These are phyloP conservation scores for Euclidia mi DNA, from an alignment of 2,888 invertebrate genomes.

Conservation along the genomic window DNA sequence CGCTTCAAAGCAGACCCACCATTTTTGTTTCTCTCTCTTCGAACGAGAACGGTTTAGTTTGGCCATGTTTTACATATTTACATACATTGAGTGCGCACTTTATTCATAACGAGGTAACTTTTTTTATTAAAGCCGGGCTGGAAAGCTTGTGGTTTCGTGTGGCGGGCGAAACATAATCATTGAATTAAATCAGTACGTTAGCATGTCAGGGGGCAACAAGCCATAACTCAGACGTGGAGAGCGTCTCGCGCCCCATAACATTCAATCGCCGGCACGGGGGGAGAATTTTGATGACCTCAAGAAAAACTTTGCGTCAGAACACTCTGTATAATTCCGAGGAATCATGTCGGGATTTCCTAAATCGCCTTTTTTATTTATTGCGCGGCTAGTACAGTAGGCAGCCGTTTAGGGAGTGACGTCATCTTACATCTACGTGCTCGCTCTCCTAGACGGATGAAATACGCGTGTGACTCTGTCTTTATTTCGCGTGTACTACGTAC, in stretches of 20 bases:
- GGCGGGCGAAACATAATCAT: constrained; percentile 66
- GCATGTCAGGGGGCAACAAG: constrained; percentile 79
- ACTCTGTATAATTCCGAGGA: constrained; percentile 87
- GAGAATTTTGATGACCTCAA: constrained; percentile 88
- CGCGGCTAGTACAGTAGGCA: constrained; percentile 76
- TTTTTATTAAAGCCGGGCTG: constrained; percentile 42
- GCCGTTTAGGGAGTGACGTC: constrained; percentile 80
- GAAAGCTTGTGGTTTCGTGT: constrained; percentile 32
- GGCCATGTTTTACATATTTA: constrained; percentile 34
- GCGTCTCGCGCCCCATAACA: constrained; percentile 87
- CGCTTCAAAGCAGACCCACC: neutral
- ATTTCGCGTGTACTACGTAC: constrained; percentile 54
- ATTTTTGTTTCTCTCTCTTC: constrained; percentile 39
- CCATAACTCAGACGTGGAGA: constrained; percentile 84
- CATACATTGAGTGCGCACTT: constrained; percentile 33
- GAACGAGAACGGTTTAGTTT: constrained; percentile 28
- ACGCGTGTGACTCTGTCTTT: constrained; percentile 58
- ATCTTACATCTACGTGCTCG: constrained; percentile 76
- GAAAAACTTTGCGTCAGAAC: constrained; percentile 85
- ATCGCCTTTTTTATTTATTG: constrained; percentile 88
- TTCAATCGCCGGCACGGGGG: constrained; percentile 87
- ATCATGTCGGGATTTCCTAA: constrained; percentile 88
- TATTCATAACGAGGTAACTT: constrained; percentile 44
- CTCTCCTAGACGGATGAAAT: constrained; percentile 66
- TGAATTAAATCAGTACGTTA: constrained; percentile 81